These are phyloP conservation scores for Rhinatrema bivittatum DNA, from an alignment of 2,797 vertebrate genomes.

Conservation along the genomic window DNA sequence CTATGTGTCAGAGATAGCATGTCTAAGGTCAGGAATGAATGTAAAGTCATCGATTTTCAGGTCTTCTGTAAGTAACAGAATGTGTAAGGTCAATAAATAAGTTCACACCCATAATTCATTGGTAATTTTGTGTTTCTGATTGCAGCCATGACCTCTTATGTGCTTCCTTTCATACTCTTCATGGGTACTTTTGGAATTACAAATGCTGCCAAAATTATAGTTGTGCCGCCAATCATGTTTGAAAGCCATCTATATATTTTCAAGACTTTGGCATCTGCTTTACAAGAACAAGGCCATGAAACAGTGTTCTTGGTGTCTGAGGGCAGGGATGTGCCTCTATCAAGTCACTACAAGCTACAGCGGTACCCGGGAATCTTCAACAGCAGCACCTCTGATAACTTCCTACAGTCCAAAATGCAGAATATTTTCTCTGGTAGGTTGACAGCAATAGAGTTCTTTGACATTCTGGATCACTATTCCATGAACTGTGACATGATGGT, in stretches of 20 bases:
- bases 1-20: no score
- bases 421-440: slow-evolving; percentile 94
- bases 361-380: slow-evolving; percentile 96
- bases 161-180: slow-evolving; percentile 67
- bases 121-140: slow-evolving; percentile 36
- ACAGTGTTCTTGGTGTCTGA: slow-evolving; percentile 89
- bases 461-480: slow-evolving; percentile 94
- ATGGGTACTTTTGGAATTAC: slow-evolving; percentile 60
- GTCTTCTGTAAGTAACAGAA: no score
- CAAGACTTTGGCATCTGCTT: slow-evolving; percentile 85
- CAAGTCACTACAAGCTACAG: slow-evolving; percentile 80
- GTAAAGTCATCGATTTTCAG: no score
- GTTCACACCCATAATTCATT: no score
- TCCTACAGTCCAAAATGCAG: slow-evolving; percentile 92
- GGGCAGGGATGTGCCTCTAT: slow-evolving; percentile 82
- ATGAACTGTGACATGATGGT: slow-evolving; percentile 93
- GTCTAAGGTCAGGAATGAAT: no score
- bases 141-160: slow-evolving; percentile 83
- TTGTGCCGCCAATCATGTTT: slow-evolving; percentile 98
- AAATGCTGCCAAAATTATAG: slow-evolving; percentile 85
- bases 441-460: slow-evolving; percentile 88
- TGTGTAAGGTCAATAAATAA: no score
- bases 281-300: slow-evolving; percentile 84
- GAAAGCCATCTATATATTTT: slow-evolving; percentile 99
- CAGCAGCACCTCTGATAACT: slow-evolving; percentile 85